Evolutionary conservation across 2,888 invertebrate genomes (phyloP).

Genomic region (Brachyptera risi): DNA sequence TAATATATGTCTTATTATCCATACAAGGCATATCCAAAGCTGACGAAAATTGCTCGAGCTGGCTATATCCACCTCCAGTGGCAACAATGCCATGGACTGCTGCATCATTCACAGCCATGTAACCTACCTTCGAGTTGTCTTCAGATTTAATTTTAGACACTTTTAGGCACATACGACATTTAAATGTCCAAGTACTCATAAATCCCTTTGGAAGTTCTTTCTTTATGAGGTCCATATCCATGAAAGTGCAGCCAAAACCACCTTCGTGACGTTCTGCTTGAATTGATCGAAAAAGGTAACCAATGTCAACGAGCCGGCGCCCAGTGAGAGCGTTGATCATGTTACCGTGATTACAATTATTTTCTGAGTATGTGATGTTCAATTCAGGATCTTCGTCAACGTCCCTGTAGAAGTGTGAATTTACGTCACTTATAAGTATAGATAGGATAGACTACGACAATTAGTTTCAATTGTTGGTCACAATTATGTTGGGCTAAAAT

Average conservation of each 20-base stretch:
- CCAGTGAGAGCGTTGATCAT: too few relatives aligned
- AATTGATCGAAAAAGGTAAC: background rate
- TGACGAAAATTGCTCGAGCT: background rate
- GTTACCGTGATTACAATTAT: too few relatives aligned
- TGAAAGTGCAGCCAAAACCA: background rate
- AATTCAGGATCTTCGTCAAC: too few relatives aligned
- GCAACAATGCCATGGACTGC: background rate
- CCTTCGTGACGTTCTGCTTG: background rate
- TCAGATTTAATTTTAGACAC: background rate
- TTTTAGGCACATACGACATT: background rate
- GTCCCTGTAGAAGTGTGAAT: too few relatives aligned
- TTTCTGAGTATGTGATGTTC: too few relatives aligned
- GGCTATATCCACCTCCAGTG: background rate
- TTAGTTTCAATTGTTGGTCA: too few relatives aligned
- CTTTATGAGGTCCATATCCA: background rate
- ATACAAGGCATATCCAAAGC: conserved; percentile 7
- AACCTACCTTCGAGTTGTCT: too few relatives aligned
- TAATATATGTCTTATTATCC: background rate
- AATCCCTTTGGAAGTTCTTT: background rate
- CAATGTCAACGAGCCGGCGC: background rate
- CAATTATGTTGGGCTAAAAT: too few relatives aligned
- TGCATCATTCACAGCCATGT: background rate
- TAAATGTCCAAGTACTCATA: background rate
- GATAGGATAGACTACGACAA: too few relatives aligned
- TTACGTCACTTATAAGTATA: too few relatives aligned